Conservation (phyloP, 2,113 vertebrate genomes). For the Corythornis madagascariensis region DNA sequence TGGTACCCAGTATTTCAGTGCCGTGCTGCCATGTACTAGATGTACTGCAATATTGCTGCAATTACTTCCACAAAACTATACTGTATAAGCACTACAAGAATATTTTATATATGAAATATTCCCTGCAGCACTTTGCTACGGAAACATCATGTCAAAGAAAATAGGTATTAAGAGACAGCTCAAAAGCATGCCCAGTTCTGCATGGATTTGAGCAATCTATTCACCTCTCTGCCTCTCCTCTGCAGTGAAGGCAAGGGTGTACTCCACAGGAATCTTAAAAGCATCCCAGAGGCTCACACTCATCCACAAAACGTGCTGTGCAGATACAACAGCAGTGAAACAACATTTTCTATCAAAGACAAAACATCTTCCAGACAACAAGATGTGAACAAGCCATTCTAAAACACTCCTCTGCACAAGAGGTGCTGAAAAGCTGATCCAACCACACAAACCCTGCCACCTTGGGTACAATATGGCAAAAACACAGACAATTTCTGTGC, state of each 20-base stretch:
- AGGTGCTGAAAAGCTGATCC: not conserved
- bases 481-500: conserved; percentile 13
- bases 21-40: not conserved
- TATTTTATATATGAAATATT: not conserved
- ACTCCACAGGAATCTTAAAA: not conserved
- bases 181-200: not conserved
- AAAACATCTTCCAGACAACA: not conserved
- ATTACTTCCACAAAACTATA: not conserved
- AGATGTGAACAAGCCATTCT: not conserved
- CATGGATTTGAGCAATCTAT: not conserved
- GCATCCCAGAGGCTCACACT: not conserved
- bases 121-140: not conserved
- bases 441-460: not conserved
- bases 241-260: not conserved
- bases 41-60: not conserved
- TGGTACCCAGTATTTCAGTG: not conserved
- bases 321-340: not conserved
- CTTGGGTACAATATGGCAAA: not conserved
- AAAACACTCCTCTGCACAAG: not conserved
- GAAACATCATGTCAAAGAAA: not conserved
- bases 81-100: not conserved
- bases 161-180: not conserved
- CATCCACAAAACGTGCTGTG: not conserved
- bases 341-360: not conserved
- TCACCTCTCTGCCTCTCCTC: not conserved